Conservation (phyloP, 1,140 invertebrate species). For the Epicauta chinensis region DNA sequence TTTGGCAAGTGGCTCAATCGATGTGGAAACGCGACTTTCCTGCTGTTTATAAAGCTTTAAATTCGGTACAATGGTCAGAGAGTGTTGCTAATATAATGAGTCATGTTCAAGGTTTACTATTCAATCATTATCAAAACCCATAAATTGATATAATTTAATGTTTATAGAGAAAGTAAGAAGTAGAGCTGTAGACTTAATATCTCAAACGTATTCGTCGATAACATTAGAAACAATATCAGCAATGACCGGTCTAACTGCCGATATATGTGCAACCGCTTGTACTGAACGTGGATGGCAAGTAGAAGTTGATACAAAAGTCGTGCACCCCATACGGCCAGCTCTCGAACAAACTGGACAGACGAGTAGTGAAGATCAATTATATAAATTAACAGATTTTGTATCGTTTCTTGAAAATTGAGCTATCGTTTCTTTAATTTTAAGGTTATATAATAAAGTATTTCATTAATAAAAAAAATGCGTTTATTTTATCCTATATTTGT, state of each 20-base stretch:
- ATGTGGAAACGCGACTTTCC: constrained; percentile 79
- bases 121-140: neutral
- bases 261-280: constrained; percentile 57
- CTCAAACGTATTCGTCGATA: constrained; percentile 76
- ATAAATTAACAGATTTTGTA: constrained; percentile 84
- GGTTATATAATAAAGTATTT: constrained; percentile 6
- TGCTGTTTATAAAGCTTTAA: constrained; percentile 65
- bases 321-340: constrained; percentile 54
- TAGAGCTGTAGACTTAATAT: constrained; percentile 65
- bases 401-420: constrained; percentile 79
- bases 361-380: constrained; percentile 76
- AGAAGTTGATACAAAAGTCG: constrained; percentile 54
- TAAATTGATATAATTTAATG: constrained; percentile 1
- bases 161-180: constrained; percentile 66
- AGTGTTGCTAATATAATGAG: constrained; percentile 68
- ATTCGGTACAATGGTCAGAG: constrained; percentile 62
- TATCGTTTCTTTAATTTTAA: constrained; percentile 16
- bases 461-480: neutral
- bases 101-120: constrained; percentile 60
- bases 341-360: constrained; percentile 50
- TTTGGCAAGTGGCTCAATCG: constrained; percentile 78
- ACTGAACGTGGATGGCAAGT: constrained; percentile 58
- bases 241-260: constrained; percentile 63
- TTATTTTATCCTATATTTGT: neutral
- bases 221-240: constrained; percentile 61